phyloP scores from a whole-genome alignment of 1,140 invertebrate species.

The Eurosta solidaginis region DNA sequence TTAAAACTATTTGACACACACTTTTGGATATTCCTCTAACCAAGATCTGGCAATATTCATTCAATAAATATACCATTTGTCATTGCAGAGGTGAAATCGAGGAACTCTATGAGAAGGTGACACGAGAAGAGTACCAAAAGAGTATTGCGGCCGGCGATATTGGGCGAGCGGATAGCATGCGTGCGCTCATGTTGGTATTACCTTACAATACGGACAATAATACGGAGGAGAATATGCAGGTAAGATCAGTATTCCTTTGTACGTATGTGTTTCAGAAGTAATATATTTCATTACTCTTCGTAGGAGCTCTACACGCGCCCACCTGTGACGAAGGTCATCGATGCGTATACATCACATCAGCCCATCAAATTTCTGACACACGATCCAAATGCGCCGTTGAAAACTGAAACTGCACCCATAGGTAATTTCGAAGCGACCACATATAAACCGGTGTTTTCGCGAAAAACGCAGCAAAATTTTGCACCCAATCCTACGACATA shows the following conservation, averaged over 20 bases:
- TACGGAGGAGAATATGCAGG: slow-evolving; percentile 55
- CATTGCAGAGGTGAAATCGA: slow-evolving; percentile 62
- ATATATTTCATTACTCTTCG: neutral
- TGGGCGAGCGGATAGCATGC: slow-evolving; percentile 62
- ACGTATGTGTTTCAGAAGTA: neutral
- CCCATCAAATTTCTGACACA: slow-evolving; percentile 53
- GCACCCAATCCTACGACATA: slow-evolving; percentile 50
- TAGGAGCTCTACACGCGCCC: slow-evolving; percentile 55
- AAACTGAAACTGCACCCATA: slow-evolving; percentile 40
- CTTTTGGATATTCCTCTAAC: neutral
- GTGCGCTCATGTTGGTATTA: slow-evolving; percentile 65
- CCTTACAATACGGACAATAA: slow-evolving; percentile 63
- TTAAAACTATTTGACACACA: neutral
- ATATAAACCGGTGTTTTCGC: slow-evolving; percentile 47
- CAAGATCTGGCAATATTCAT: no score
- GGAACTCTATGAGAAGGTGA: slow-evolving; percentile 65
- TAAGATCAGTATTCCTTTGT: neutral
- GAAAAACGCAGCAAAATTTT: slow-evolving; percentile 21
- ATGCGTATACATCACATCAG: slow-evolving; percentile 49
- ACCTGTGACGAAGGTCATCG: slow-evolving; percentile 54
- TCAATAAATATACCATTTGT: neutral
- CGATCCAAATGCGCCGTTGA: slow-evolving; percentile 42
- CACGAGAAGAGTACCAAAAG: slow-evolving; percentile 59
- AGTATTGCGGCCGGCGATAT: slow-evolving; percentile 55
- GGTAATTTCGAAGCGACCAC: slow-evolving; percentile 50